Base-by-base conservation (phyloP, 1,140 invertebrate genomes). In the Bilobella aurantiaca region DNA sequence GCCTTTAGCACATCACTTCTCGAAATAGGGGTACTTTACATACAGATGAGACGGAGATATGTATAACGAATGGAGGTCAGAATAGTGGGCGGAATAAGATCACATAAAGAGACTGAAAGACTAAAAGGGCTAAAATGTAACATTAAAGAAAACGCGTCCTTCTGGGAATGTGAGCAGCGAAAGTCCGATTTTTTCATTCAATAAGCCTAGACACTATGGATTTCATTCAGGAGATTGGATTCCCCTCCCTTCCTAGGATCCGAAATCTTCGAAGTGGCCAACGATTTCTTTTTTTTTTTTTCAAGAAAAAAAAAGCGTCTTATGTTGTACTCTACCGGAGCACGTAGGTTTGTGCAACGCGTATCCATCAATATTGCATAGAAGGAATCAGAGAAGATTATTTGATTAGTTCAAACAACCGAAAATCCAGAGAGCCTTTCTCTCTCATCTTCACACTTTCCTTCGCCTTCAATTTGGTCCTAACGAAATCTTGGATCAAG, bases 321-420 rank as follows among this genome's bases (percentile, higher is more conserved):
- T n/a, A n/a, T n/a, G n/a, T n/a, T n/a, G n/a, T n/a, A n/a, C n/a
- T n/a, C n/a, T n/a, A n/a, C n/a, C n/a, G n/a, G n/a, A n/a, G n/a
- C n/a, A n/a, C n/a, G n/a, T n/a, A n/a, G n/a, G n/a, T n/a, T n/a
- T n/a, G n/a, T n/a, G n/a, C n/a, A n/a, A n/a, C 25, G 46, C 31
- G 34, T 25, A 65, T 65, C 47, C 63, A 65, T 65, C 63, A 65
- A 65, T 65, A 65, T 65, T 65, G 63, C 37, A 65, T 65, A 57
- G 31, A 30, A 32, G 21, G 57, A 58, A 59, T 65, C 63, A 65
- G 56, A 60, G 37, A 56, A 42, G 56, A 64, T 64, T 64, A 64
- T 64, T 64, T 64, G 63, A 65, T 65, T 65, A 65, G 63, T 59
- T 29, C 23, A 46, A 46, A 25, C 14, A 46, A 62, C 37, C 61